These are phyloP conservation scores for Paramormyrops hopkinsi DNA, from an alignment of 2,797 vertebrate genomes.

Conservation along the genomic window DNA sequence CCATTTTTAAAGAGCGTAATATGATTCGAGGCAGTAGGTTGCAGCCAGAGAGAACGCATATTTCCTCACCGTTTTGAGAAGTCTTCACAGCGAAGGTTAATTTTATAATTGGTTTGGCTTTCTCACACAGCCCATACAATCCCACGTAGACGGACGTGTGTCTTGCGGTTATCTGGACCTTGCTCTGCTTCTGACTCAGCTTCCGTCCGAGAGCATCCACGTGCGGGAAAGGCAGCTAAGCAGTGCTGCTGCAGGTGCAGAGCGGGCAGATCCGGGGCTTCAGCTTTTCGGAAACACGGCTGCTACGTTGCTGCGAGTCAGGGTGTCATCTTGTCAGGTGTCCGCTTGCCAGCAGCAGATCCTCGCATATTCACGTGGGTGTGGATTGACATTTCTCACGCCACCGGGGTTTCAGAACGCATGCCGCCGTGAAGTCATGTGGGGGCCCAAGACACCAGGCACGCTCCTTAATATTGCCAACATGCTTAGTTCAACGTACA, in stretches of 20 bases:
- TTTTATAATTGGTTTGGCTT: neutral
- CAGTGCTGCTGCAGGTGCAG: neutral
- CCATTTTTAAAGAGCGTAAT: neutral
- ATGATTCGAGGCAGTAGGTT: neutral
- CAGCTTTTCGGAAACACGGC: neutral
- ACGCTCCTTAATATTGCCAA: neutral
- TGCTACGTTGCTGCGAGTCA: neutral
- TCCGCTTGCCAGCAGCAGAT: neutral
- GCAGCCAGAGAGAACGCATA: neutral
- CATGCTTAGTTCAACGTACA: neutral
- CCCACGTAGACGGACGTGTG: neutral
- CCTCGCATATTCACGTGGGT: neutral
- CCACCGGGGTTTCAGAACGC: neutral
- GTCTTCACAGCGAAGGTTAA: neutral
- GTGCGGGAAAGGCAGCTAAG: neutral
- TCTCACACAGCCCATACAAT: neutral
- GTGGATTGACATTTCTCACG: neutral
- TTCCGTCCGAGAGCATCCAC: neutral
- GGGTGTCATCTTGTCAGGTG: neutral
- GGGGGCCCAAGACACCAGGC: neutral
- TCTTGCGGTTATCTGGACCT: neutral
- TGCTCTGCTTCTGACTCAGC: neutral
- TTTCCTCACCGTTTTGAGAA: neutral
- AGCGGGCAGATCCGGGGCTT: neutral
- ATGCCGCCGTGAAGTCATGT: neutral